Conservation (phyloP, 2,888 invertebrate species). For the Laspeyria flexula region DNA sequence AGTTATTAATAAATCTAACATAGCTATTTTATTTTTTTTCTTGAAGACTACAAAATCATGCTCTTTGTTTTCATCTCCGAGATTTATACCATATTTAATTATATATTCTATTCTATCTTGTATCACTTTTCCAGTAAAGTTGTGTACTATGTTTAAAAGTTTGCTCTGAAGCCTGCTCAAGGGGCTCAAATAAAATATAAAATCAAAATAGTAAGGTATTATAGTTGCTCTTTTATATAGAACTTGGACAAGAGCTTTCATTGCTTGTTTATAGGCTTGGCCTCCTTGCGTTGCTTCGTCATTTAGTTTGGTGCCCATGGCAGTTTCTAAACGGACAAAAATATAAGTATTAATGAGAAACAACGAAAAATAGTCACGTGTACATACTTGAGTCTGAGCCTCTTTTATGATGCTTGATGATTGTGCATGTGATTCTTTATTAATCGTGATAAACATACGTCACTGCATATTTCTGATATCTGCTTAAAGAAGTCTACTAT, state of each 20-base stretch:
- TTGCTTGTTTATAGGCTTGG: slow-evolving; percentile 82
- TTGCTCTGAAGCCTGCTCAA: slow-evolving; percentile 77
- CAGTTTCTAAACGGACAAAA: slow-evolving; percentile 69
- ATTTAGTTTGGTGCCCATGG: slow-evolving; percentile 87
- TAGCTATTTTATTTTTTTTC: slow-evolving; percentile 74
- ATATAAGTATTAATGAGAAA: slow-evolving; percentile 8
- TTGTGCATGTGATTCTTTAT: background rate
- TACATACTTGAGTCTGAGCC: no score
- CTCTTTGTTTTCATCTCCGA: slow-evolving; percentile 20
- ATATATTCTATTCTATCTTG: slow-evolving; percentile 64
- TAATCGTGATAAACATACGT: background rate
- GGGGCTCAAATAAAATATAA: slow-evolving; percentile 76
- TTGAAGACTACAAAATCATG: slow-evolving; percentile 55
- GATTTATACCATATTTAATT: slow-evolving; percentile 14
- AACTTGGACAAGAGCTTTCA: slow-evolving; percentile 64
- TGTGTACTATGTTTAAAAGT: slow-evolving; percentile 75
- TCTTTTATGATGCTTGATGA: no score
- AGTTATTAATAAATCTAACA: slow-evolving; percentile 87
- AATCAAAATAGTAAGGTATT: slow-evolving; percentile 86
- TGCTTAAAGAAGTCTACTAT: no score
- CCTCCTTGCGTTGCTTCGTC: slow-evolving; percentile 76
- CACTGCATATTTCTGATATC: no score
- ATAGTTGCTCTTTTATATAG: slow-evolving; percentile 59
- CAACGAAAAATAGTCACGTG: no score
- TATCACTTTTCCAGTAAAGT: slow-evolving; percentile 85